Evolutionary conservation across 2,797 vertebrate genomes (phyloP).

Genomic region (Malurus leucopterus): DNA sequence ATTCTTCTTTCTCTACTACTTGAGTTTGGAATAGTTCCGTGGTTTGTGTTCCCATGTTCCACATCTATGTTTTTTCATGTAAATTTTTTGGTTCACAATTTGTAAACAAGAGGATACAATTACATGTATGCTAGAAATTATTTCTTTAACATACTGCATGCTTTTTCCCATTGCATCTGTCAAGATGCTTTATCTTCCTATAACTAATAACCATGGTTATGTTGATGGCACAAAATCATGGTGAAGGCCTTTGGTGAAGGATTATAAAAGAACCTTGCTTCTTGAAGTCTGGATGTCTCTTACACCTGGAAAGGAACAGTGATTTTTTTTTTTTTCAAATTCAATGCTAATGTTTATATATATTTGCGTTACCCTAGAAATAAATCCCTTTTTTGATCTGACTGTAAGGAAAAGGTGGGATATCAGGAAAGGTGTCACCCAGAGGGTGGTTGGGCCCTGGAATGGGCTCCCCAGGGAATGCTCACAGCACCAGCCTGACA

Average conservation of each 20-base stretch:
- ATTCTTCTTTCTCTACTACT: not conserved
- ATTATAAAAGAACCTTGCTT: not conserved
- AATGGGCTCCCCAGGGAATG: not conserved
- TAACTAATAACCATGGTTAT: not conserved
- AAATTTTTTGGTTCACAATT: not conserved
- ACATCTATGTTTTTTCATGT: not conserved
- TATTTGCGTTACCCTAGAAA: not conserved
- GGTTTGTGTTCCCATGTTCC: not conserved
- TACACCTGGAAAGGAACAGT: not conserved
- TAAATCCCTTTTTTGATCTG: not conserved
- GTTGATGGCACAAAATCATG: not conserved
- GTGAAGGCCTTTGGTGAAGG: not conserved
- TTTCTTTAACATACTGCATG: not conserved
- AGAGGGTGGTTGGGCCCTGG: no score
- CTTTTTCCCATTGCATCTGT: not conserved
- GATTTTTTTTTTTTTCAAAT: not conserved
- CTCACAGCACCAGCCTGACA: not conserved
- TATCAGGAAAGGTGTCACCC: no score
- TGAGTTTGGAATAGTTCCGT: not conserved
- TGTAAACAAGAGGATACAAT: not conserved
- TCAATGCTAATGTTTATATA: not conserved
- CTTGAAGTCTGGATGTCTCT: not conserved
- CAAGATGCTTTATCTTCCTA: not conserved
- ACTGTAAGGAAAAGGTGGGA: not conserved
- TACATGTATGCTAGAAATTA: not conserved